These are phyloP conservation scores for Eulemur macaco DNA, from an alignment of 2,113 vertebrate genomes.

Conservation along the genomic window DNA sequence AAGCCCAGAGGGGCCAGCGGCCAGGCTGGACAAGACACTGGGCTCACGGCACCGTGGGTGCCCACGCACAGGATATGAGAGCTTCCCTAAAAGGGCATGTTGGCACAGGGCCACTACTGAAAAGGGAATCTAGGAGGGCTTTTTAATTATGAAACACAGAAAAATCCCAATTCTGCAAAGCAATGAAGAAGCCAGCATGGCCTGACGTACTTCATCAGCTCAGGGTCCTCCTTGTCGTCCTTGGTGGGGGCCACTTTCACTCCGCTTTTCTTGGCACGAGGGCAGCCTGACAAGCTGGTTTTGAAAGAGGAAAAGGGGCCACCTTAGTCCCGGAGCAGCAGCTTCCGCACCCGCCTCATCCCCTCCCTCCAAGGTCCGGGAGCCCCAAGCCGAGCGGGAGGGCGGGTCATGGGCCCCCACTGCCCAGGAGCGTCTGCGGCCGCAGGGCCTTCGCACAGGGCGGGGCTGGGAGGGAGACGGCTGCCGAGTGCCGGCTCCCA, in stretches of 20 bases:
- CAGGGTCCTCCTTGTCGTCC: conserved; percentile 98
- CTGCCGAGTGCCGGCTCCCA: conserved; percentile 77
- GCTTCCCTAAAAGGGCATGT: background rate
- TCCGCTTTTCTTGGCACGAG: conserved; percentile 99
- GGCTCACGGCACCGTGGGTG: fast-evolving
- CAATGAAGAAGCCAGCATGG: background rate
- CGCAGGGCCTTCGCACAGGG: background rate
- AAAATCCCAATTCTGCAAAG: background rate
- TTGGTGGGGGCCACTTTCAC: conserved; percentile 96
- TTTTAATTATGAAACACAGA: background rate
- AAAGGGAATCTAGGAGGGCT: background rate
- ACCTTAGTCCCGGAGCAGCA: conserved; percentile 64
- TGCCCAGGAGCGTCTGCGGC: conserved; percentile 1
- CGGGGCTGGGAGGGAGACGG: conserved; percentile 67
- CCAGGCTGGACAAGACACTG: fast-evolving
- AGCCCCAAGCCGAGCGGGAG: background rate
- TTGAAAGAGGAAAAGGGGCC: conserved; percentile 73
- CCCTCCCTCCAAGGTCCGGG: conserved; percentile 61
- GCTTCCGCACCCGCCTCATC: conserved; percentile 38
- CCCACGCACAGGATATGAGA: background rate
- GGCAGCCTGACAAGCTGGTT: conserved; percentile 98
- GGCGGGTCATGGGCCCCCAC: conserved; percentile 79
- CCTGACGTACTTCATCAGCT: conserved; percentile 98
- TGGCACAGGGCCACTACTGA: background rate
- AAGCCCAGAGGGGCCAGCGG: background rate